Evolutionary conservation across 2,888 invertebrate genomes (phyloP), one percentile per base, ranked within the genome.

Genomic region (Plagiodera versicolora): DNA sequence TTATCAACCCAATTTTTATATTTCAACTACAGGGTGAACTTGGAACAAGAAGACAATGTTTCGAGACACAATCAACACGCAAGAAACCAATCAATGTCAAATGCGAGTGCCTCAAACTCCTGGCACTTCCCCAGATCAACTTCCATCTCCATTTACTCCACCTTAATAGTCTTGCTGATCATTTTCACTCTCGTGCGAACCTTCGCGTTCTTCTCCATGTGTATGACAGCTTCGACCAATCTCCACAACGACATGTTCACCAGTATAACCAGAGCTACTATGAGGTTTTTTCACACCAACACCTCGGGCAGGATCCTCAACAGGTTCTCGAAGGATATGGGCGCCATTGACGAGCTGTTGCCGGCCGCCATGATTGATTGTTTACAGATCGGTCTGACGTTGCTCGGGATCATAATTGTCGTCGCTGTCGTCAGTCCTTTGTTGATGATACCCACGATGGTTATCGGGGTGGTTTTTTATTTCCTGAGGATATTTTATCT

Each of bases 321-420:
- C 77, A 80, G 89, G 50, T 89, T 90, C 74, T 86, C 89, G 2
- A 89, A 89, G 75, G 89, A 90, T 72, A 84, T 88, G 75, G 88
- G 83, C 0, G 79, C 84, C 0, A 81, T 84, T n/a, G 84, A 85
- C 70, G 84, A 84, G 71, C 58, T 83, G 5, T 68, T 85, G 32
- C 83, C 84, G 0, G 70, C 74, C 17, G 82, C 83, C 1, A 69
- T 85, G 67, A 83, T 85, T 54, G 84, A 84, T 76, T 81, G 81
- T 32, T 78, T 80, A 50, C 80, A 80, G 70, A 84, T 89, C 52
- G 86, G 86, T 17, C 78, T 87, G 20, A 79, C 85, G 0, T 78
- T 93, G 48, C 78, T 90, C 11, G 92, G 91, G 11, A 87, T 93
- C 24, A 82, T 91, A 9, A 81, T 89, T 0, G 88, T 94, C 47